Conservation (phyloP, 2,113 vertebrate genomes). For the Murina feae region DNA sequence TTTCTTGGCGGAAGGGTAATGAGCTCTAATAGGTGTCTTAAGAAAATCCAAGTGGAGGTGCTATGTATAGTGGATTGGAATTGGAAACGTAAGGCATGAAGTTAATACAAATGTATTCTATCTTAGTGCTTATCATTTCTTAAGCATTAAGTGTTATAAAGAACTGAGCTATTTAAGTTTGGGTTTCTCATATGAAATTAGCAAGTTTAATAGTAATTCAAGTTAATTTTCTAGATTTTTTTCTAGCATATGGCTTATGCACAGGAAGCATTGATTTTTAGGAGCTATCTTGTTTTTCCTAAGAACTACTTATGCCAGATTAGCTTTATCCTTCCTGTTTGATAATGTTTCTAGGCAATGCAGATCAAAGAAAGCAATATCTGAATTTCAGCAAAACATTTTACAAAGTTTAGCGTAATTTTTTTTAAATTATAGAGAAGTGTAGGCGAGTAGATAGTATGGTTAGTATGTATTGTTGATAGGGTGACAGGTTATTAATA, state of each 20-base stretch:
- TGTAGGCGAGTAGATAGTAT: background rate
- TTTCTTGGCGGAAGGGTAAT: background rate
- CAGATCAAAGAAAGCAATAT: background rate
- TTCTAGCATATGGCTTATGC: background rate
- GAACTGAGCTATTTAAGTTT: background rate
- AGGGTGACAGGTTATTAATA: background rate
- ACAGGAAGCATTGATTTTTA: background rate
- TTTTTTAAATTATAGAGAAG: background rate
- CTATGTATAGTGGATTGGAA: background rate
- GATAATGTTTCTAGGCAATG: background rate
- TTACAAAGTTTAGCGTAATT: background rate
- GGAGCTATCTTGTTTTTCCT: background rate
- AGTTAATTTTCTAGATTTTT: background rate
- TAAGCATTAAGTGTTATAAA: background rate
- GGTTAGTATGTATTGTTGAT: background rate
- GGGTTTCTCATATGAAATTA: background rate
- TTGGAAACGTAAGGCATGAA: background rate
- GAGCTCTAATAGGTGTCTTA: background rate
- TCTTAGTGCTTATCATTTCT: background rate
- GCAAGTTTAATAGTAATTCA: background rate
- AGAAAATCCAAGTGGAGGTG: background rate
- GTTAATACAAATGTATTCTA: background rate
- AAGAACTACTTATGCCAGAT: background rate
- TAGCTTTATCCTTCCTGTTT: background rate
- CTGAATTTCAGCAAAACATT: slow-evolving; percentile 7